Conservation (phyloP, 2,797 vertebrate species). For the Graptemys geographica region DNA sequence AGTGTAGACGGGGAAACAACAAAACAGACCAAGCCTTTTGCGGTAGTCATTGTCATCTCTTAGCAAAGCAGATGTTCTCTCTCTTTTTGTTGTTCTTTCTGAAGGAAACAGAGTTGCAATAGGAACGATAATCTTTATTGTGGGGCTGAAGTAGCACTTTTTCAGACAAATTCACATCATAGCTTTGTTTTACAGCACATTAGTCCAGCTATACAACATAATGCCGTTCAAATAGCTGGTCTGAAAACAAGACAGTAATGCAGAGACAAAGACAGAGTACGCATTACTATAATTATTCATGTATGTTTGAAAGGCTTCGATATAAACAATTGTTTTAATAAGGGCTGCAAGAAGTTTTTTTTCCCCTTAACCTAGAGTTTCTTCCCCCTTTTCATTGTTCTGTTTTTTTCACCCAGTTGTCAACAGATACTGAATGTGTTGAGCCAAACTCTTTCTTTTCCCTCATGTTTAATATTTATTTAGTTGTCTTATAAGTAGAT, state of each 20-base stretch:
- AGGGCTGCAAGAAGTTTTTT: slow-evolving; percentile 30
- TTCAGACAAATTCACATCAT: slow-evolving; percentile 48
- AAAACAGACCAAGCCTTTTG: not conserved
- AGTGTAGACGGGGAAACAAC: rapidly evolving
- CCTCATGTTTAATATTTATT: not conserved
- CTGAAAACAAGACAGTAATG: slow-evolving; percentile 1
- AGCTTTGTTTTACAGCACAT: slow-evolving; percentile 56
- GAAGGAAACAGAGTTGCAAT: slow-evolving; percentile 38
- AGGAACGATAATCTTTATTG: slow-evolving; percentile 57
- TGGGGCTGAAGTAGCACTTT: slow-evolving; percentile 58
- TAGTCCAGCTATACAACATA: slow-evolving; percentile 38
- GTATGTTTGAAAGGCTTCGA: slow-evolving; percentile 33
- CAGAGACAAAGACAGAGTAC: slow-evolving; percentile 20
- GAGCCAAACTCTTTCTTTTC: slow-evolving; percentile 5
- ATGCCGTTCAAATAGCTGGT: slow-evolving; percentile 26
- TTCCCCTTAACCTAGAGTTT: slow-evolving; percentile 20
- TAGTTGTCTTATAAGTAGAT: not conserved
- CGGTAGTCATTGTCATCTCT: not conserved
- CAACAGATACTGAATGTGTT: not conserved
- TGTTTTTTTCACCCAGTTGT: slow-evolving; percentile 16
- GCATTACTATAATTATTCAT: slow-evolving; percentile 54
- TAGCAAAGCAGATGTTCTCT: not conserved
- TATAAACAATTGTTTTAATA: slow-evolving; percentile 12
- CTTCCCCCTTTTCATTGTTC: slow-evolving; percentile 46
- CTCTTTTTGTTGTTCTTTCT: slow-evolving; percentile 34